Conservation (phyloP, 2,113 vertebrate genomes). For the Ptychochromis oligacanthus region DNA sequence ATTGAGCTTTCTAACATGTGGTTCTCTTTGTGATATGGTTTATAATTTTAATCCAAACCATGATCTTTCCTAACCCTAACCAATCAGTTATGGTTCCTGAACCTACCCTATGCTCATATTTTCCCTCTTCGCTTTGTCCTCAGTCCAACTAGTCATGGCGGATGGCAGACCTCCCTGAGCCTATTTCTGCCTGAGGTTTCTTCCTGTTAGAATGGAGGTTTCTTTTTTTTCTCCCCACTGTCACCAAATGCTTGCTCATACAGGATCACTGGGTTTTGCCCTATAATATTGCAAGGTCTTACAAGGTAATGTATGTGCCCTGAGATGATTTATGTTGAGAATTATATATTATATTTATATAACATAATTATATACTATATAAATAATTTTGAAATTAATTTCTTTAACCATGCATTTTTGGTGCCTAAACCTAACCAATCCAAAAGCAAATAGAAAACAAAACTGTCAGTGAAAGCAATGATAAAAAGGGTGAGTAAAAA, state of each 20-base stretch:
- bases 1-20: not conserved
- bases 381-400: not conserved
- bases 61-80: not conserved
- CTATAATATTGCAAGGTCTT: not conserved
- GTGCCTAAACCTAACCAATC: not conserved
- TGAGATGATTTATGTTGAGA: not conserved
- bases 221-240: not conserved
- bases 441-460: not conserved
- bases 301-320: not conserved
- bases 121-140: not conserved
- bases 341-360: no score
- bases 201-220: not conserved
- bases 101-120: not conserved
- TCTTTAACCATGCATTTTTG: not conserved
- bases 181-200: not conserved
- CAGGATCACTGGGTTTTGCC: not conserved
- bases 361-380: no score
- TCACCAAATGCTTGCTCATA: not conserved
- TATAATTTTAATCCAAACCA: not conserved
- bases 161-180: not conserved
- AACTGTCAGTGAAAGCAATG: no score
- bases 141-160: not conserved
- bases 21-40: not conserved
- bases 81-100: not conserved
- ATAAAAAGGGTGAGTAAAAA: not conserved